Conservation (phyloP, 2,113 vertebrate genomes). For the Mus pahari region DNA sequence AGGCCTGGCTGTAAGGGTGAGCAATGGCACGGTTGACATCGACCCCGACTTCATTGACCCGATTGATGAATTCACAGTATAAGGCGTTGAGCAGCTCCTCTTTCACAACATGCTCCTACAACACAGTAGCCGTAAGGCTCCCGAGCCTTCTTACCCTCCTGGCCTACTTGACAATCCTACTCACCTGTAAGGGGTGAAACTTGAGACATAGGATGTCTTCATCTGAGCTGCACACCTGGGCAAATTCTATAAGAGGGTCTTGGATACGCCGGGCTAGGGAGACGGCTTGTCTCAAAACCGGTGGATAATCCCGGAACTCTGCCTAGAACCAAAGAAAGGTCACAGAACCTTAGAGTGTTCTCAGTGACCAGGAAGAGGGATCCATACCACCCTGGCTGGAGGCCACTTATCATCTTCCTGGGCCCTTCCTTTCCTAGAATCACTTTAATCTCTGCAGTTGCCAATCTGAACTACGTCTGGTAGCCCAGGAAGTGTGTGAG, state of each 20-base stretch:
- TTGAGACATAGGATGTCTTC: conserved; percentile 99
- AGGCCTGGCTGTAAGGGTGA: conserved; percentile 96
- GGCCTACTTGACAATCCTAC: neutral
- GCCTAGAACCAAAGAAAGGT: conserved; percentile 82
- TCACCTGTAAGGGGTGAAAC: conserved; percentile 97
- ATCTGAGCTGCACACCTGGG: conserved; percentile 97
- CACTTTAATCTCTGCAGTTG: conserved; percentile 14
- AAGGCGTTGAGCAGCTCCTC: conserved; percentile 95
- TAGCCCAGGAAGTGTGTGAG: neutral
- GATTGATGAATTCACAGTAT: conserved; percentile 98
- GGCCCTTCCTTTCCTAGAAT: neutral
- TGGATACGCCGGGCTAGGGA: conserved; percentile 97
- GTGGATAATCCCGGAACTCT: conserved; percentile 96
- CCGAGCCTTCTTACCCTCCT: neutral
- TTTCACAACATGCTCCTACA: conserved; percentile 97
- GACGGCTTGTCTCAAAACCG: conserved; percentile 95
- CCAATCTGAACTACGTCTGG: neutral
- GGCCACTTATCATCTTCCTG: neutral
- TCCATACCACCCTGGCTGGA: neutral
- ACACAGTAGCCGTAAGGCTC: conserved; percentile 54
- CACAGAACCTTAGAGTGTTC: conserved; percentile 24
- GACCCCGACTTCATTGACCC: conserved; percentile 98
- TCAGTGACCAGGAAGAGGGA: conserved; percentile 12
- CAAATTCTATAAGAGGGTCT: conserved; percentile 97
- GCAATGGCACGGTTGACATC: conserved; percentile 97